Conservation (phyloP, 2,888 invertebrate genomes). For the Cheilosia variabilis region DNA sequence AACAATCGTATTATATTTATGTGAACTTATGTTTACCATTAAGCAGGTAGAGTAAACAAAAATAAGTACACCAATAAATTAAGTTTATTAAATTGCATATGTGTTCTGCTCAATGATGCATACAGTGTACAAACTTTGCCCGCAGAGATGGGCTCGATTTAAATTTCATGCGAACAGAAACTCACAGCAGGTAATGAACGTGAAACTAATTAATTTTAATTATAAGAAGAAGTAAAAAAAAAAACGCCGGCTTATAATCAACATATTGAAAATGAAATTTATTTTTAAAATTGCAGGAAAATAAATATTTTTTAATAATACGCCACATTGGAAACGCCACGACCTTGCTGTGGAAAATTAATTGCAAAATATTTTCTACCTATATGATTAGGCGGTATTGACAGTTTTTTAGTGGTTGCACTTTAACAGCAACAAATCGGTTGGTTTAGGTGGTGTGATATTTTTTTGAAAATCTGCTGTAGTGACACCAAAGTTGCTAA, state of each 20-base stretch:
- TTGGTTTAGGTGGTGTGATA: no score
- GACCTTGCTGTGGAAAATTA: constrained; percentile 29
- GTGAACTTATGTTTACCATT: no score
- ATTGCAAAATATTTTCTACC: neutral
- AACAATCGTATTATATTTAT: no score
- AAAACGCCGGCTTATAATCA: constrained; percentile 34
- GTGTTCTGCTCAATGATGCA: neutral
- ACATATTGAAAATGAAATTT: constrained; percentile 29
- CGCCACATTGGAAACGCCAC: neutral
- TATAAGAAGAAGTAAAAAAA: neutral
- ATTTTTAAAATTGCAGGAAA: constrained; percentile 21
- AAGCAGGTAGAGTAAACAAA: no score
- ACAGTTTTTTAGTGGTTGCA: no score
- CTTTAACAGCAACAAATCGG: no score
- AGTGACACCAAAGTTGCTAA: no score
- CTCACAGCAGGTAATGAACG: constrained; percentile 22
- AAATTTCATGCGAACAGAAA: neutral
- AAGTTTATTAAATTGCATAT: neutral
- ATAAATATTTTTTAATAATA: neutral
- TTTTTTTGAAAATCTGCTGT: no score
- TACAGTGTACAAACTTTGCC: neutral
- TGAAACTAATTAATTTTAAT: constrained; percentile 50
- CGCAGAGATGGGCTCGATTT: neutral
- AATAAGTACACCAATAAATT: no score
- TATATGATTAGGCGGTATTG: no score